phyloP scores from a whole-genome alignment of 2,113 vertebrate species.

The Dicrurus megarhynchus region DNA sequence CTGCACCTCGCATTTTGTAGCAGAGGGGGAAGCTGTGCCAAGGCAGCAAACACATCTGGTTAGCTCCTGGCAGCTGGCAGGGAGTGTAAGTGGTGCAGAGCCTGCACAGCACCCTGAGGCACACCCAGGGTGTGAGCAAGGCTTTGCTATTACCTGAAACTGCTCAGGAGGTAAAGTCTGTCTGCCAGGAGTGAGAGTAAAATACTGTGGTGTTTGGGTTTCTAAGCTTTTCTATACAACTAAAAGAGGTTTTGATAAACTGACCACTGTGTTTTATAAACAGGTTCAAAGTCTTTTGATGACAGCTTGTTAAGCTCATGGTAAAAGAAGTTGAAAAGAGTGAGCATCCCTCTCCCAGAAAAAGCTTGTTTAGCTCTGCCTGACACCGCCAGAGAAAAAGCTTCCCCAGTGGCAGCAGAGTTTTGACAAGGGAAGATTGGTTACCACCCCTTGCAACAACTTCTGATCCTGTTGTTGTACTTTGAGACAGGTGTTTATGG shows the following conservation, averaged over 20 bases:
- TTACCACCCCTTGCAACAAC: neutral
- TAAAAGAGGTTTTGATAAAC: neutral
- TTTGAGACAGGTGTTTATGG: neutral
- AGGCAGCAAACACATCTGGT: neutral
- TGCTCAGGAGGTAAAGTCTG: neutral
- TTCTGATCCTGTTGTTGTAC: neutral
- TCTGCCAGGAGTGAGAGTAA: neutral
- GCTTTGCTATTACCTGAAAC: neutral
- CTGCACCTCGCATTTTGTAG: neutral
- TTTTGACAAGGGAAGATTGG: neutral
- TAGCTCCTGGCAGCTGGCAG: neutral
- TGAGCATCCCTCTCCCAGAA: neutral
- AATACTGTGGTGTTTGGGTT: neutral
- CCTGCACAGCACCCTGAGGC: neutral
- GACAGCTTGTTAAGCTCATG: neutral
- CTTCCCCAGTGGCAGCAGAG: neutral
- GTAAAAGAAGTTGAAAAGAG: neutral
- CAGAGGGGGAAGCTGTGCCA: neutral
- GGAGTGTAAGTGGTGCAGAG: fast-evolving
- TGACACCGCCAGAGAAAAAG: neutral
- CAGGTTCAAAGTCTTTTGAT: neutral
- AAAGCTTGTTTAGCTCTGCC: neutral
- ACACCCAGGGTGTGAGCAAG: too few relatives aligned
- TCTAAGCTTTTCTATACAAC: neutral
- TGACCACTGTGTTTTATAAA: neutral